A percentile compares a stretch with the other conserved stretches of the same genome.
Evolutionary conservation across 1,140 invertebrate species (phyloP).

Genomic region (Pogonomyrmex californicus): DNA sequence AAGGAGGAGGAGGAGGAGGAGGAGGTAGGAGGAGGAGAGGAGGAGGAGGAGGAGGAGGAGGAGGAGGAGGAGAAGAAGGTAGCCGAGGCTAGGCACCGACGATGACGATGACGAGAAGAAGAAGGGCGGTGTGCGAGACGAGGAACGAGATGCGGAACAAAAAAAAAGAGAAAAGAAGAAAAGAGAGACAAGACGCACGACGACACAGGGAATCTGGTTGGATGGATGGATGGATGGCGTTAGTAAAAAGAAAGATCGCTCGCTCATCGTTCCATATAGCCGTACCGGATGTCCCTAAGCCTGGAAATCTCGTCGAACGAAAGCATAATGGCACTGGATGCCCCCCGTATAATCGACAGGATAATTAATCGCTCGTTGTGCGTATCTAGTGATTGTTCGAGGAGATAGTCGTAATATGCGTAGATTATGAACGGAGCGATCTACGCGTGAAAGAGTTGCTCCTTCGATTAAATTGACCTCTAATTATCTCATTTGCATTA

Average conservation of each 20-base stretch:
- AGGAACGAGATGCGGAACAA: constrained; percentile 49
- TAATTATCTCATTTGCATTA: background rate
- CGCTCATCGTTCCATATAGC: constrained; percentile 58
- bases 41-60: constrained; percentile 43
- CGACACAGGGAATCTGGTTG: constrained; percentile 57
- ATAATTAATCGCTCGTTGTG: constrained; percentile 25
- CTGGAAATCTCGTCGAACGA: constrained; percentile 35
- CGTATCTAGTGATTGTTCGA: constrained; percentile 18
- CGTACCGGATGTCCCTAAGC: constrained; percentile 53
- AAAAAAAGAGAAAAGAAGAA: constrained; percentile 44
- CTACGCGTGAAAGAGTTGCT: background rate
- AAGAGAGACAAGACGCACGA: constrained; percentile 42
- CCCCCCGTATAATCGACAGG: constrained; percentile 7
- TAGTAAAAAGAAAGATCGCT: constrained; percentile 62
- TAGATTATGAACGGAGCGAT: background rate
- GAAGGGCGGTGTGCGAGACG: constrained; percentile 42
- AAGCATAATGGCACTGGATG: constrained; percentile 1
- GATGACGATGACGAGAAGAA: constrained; percentile 34
- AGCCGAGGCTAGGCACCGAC: constrained; percentile 10
- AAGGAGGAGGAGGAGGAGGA: constrained; percentile 50
- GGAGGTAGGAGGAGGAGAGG: constrained; percentile 18
- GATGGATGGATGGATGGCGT: constrained; percentile 58
- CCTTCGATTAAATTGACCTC: background rate
- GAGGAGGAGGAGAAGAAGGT: constrained; percentile 47
- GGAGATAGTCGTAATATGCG: background rate